A percentile compares a stretch with the other conserved stretches of the same genome.
phyloP scores from a whole-genome alignment of 1,140 invertebrate species.

The Bombus turneri region DNA sequence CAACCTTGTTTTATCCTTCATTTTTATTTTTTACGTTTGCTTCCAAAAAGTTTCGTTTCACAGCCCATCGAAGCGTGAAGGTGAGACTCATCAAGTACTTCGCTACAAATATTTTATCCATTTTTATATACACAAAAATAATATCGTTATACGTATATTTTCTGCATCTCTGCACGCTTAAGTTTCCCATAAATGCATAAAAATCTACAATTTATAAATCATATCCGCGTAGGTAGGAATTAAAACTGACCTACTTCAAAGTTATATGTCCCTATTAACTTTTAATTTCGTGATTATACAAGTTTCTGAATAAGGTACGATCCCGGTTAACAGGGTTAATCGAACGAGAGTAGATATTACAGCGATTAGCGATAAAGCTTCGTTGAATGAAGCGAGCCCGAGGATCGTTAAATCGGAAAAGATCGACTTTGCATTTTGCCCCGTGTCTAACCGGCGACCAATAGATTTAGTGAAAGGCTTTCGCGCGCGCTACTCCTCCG shows the following conservation, averaged over 20 bases:
- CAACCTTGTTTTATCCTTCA: no score
- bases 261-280: not conserved
- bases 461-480: not conserved
- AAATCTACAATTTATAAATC: no score
- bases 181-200: no score
- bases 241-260: not conserved
- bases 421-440: conserved; percentile 43
- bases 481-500: not conserved
- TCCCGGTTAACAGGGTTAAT: not conserved
- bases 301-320: not conserved
- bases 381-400: not conserved
- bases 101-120: no score
- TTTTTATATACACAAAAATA: no score
- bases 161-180: no score
- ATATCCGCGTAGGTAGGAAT: no score
- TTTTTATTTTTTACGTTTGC: no score
- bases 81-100: no score
- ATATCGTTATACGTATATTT: no score
- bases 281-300: not conserved
- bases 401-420: not conserved
- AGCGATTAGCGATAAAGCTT: not conserved
- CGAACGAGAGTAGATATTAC: not conserved
- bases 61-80: no score
- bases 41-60: no score
- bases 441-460: not conserved